These are phyloP conservation scores for Acanthurus leucopareius DNA, from an alignment of 2,797 vertebrate species.

Conservation along the genomic window DNA sequence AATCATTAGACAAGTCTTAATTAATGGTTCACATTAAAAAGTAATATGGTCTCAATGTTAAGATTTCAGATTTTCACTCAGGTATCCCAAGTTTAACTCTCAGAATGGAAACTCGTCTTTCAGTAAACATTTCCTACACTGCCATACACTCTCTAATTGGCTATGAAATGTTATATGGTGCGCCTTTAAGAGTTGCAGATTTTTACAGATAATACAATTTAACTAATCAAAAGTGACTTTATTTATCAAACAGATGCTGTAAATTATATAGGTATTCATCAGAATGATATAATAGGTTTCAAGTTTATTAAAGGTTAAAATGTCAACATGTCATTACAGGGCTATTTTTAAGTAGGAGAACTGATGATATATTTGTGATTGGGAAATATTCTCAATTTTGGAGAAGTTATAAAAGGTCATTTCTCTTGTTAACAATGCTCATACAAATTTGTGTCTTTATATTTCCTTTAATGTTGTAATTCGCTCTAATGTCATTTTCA, in stretches of 20 bases:
- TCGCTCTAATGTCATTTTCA: not conserved
- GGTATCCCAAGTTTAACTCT: no score
- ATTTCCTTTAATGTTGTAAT: not conserved
- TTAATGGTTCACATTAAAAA: no score
- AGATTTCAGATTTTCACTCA: no score
- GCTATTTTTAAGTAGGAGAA: constrained; percentile 50
- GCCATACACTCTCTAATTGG: no score
- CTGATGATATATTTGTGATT: constrained; percentile 26
- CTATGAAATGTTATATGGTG: no score
- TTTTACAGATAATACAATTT: not conserved
- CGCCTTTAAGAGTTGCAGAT: not conserved
- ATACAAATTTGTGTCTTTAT: constrained; percentile 2
- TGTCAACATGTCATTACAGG: constrained; percentile 13
- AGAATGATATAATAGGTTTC: not conserved
- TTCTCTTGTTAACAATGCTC: constrained; percentile 3
- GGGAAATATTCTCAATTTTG: constrained; percentile 46
- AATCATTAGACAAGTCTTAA: no score
- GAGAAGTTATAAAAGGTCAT: constrained; percentile 49
- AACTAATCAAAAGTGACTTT: not conserved
- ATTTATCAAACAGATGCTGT: not conserved
- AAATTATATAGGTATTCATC: not conserved
- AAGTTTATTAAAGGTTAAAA: constrained; percentile 37
- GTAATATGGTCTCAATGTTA: no score
- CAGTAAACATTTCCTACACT: no score
- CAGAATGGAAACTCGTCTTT: no score